Evolutionary conservation across 2,797 vertebrate genomes (phyloP), one percentile per base, ranked within the genome.

Genomic region (Kryptopterus vitreolus): DNA sequence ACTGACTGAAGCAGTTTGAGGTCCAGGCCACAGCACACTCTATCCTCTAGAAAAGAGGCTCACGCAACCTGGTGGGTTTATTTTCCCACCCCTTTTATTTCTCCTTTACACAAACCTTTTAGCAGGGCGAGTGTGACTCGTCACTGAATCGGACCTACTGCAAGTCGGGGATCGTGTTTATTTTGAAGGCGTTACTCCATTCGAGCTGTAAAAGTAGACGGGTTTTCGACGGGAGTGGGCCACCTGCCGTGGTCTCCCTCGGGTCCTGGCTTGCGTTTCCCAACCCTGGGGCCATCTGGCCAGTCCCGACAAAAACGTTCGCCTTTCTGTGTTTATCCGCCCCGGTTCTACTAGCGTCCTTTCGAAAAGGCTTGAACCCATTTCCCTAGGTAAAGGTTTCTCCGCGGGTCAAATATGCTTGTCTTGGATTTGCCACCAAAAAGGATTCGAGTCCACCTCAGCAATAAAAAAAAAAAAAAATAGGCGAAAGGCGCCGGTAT

Each of bases 61-160:
- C 68, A 62, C 18, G 74, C 26, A 29, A 46, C 29, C 31, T n/a
- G 10, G 38, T 38, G 29, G 35, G 80, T 82, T 84, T 87, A 84
- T 87, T 85, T 85, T 85, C 79, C 48, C 79, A 77, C 86, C 81
- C 84, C 62, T 84, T 87, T 77, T 73, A 84, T 84, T 87, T 77
- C 73, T 81, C 77, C 72, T 81, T 84, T 74, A 82, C 70, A 77
- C 59, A 84, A 80, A 81, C 43, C 48, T 16, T 70, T 80, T 66
- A 55, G 63, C 43, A 69, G 77, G 62, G 48, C 26, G 55, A 57
- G 71, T 46, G 16, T 24, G 53, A 87, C 79, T 68, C 73, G 59
- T 73, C 59, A 29, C 22, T 48, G 43, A 76, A 59, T 80, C 1
- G 33, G 61, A 62, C 22, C 33, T 31, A 75, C 13, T 55, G 55